Evolutionary conservation across 2,888 invertebrate genomes (phyloP).

Genomic region (Troides aeacus): DNA sequence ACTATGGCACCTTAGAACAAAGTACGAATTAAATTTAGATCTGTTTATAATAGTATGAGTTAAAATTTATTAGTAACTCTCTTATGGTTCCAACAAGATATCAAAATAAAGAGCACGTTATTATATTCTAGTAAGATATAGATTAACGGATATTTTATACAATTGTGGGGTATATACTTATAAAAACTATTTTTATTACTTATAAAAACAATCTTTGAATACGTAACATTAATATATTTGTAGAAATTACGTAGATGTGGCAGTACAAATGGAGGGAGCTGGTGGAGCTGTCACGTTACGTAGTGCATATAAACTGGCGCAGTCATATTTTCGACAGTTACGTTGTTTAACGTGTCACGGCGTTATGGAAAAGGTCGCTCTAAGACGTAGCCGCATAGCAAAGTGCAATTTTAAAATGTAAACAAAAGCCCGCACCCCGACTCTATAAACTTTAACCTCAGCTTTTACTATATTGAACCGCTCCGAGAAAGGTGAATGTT

Average conservation of each 20-base stretch:
- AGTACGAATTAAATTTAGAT: slow-evolving; percentile 1
- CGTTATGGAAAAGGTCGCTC: slow-evolving; percentile 68
- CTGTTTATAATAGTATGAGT: neutral
- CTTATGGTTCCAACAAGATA: neutral
- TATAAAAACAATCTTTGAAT: neutral
- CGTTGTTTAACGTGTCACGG: slow-evolving; percentile 69
- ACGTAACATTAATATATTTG: neutral
- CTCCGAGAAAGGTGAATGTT: slow-evolving; percentile 54
- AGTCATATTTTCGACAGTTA: slow-evolving; percentile 71
- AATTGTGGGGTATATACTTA: neutral
- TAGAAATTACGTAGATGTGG: neutral
- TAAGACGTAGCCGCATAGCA: slow-evolving; percentile 68
- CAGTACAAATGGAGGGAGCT: neutral
- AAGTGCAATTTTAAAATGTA: slow-evolving; percentile 80
- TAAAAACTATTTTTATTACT: neutral
- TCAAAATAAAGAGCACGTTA: neutral
- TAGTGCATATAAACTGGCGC: slow-evolving; percentile 41
- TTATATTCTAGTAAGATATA: neutral
- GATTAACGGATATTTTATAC: too few species aligned
- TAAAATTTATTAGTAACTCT: neutral
- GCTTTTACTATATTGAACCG: slow-evolving; percentile 72
- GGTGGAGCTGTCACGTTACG: neutral
- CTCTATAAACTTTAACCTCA: slow-evolving; percentile 69
- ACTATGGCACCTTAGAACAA: slow-evolving; percentile 6
- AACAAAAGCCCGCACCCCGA: slow-evolving; percentile 73